Conservation (phyloP, 1,140 invertebrate species). For the Drosophila elegans region DNA sequence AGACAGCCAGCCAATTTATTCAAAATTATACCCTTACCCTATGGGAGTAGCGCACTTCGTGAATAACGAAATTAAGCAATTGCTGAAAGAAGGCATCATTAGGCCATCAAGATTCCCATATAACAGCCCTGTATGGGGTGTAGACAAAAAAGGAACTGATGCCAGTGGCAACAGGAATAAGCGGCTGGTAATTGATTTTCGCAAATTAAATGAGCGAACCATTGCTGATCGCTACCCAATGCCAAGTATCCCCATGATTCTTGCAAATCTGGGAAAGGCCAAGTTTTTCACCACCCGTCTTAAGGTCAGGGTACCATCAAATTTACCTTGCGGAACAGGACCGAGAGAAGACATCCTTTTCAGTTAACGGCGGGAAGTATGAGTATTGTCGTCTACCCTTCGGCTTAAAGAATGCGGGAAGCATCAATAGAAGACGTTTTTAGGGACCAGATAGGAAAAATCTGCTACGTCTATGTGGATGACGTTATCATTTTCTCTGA, state of each 20-base stretch:
- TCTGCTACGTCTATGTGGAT: not conserved
- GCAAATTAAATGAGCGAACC: not conserved
- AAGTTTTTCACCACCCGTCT: not conserved
- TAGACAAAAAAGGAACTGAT: not conserved
- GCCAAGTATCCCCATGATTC: not conserved
- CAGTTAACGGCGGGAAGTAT: too few relatives aligned
- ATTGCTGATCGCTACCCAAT: not conserved
- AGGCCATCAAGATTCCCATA: too few relatives aligned
- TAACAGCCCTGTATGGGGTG: not conserved
- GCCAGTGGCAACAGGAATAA: not conserved
- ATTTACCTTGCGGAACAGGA: too few relatives aligned
- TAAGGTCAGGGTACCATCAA: too few relatives aligned
- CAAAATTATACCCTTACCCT: too few relatives aligned
- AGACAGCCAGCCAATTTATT: too few relatives aligned
- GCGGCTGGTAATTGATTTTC: not conserved
- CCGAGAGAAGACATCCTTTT: too few relatives aligned
- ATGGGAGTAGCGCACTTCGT: too few relatives aligned
- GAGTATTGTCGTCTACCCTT: too few relatives aligned
- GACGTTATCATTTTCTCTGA: not conserved
- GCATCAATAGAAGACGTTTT: not conserved
- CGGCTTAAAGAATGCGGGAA: too few relatives aligned
- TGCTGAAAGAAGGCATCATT: too few relatives aligned
- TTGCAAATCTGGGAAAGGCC: not conserved
- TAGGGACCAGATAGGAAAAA: not conserved
- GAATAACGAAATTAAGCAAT: too few relatives aligned